These are phyloP conservation scores for Tribolium castaneum DNA, from an alignment of 1,140 invertebrate species.

Conservation along the genomic window DNA sequence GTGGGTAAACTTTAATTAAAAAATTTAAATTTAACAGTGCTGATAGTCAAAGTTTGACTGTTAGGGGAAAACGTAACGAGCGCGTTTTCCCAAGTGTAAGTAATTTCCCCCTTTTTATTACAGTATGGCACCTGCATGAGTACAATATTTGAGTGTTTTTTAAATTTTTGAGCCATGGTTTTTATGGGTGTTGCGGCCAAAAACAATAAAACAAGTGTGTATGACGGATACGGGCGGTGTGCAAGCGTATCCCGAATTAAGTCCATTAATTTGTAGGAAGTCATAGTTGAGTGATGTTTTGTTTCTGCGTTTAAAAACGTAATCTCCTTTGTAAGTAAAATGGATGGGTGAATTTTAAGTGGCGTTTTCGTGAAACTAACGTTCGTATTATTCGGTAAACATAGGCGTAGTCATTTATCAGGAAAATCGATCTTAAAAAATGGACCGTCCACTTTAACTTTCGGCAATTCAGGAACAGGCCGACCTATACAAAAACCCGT, in stretches of 20 bases:
- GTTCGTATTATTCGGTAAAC: constrained; percentile 41
- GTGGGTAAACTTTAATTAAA: neutral
- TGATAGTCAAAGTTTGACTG: neutral
- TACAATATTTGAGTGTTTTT: neutral
- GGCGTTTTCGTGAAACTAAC: constrained; percentile 37
- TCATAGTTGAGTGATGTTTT: constrained; percentile 32
- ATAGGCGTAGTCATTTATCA: constrained; percentile 41
- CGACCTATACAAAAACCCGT: constrained; percentile 43
- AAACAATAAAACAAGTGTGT: constrained; percentile 23
- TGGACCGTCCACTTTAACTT: constrained; percentile 46
- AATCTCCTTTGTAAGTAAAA: constrained; percentile 33
- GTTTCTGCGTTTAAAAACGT: constrained; percentile 32
- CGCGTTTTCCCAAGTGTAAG: neutral
- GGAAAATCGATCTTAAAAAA: constrained; percentile 46
- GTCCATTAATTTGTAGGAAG: constrained; percentile 32
- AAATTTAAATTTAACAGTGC: neutral
- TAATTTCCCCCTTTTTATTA: neutral
- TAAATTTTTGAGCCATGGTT: neutral
- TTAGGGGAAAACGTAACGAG: neutral
- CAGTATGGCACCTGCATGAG: neutral
- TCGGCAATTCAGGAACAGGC: constrained; percentile 40
- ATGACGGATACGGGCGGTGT: constrained; percentile 3
- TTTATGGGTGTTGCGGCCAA: neutral
- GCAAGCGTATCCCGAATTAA: neutral
- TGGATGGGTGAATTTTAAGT: constrained; percentile 35